Evolutionary conservation across 2,888 invertebrate species (phyloP).

Genomic region (Apamea epomidion): DNA sequence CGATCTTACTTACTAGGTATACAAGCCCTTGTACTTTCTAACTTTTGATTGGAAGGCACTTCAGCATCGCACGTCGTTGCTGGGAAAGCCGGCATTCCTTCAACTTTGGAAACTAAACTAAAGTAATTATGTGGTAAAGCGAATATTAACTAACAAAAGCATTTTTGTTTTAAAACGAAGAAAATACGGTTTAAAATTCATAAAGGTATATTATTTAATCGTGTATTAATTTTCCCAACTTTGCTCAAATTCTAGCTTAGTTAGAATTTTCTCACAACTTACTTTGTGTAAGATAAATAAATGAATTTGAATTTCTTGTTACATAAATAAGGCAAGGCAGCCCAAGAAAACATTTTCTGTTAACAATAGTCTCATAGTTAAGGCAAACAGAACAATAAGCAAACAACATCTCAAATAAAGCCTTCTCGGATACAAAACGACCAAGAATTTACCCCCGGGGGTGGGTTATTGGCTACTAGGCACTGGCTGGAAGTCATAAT

Average conservation of each 20-base stretch:
- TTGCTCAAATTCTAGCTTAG: background rate
- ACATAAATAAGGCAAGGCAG: background rate
- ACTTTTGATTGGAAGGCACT: constrained; percentile 42
- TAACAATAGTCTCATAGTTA: constrained; percentile 42
- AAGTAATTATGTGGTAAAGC: constrained; percentile 32
- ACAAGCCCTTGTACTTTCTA: constrained; percentile 31
- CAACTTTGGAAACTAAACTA: constrained; percentile 22
- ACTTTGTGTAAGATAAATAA: background rate
- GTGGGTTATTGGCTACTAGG: constrained; percentile 40
- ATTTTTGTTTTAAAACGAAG: background rate
- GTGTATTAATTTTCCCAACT: background rate
- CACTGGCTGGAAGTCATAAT: constrained; percentile 16
- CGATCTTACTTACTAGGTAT: constrained; percentile 18
- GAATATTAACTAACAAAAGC: constrained; percentile 11
- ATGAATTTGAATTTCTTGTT: background rate
- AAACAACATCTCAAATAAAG: constrained; percentile 27
- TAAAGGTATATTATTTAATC: background rate
- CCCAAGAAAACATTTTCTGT: constrained; percentile 29
- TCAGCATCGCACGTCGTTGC: constrained; percentile 6
- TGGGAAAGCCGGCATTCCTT: background rate
- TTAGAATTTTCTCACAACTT: background rate
- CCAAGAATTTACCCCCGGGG: constrained; percentile 27
- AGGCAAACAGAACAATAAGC: constrained; percentile 51
- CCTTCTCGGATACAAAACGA: constrained; percentile 33
- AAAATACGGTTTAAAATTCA: too few species aligned